Evolutionary conservation across 1,140 invertebrate genomes (phyloP).

Genomic region (Pomacea maculata): DNA sequence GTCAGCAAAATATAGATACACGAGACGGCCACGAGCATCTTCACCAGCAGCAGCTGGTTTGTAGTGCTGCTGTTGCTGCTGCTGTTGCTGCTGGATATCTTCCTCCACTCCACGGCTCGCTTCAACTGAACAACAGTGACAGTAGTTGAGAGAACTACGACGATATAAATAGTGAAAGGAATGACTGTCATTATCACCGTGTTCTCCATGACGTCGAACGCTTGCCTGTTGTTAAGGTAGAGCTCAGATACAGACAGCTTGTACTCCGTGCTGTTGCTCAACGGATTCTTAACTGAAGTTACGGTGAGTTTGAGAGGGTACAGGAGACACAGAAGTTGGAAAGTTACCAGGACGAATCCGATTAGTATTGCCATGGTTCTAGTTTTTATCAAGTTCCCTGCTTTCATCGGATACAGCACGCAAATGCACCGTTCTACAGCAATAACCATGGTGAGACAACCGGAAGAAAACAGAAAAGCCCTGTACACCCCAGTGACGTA

Average conservation of each 20-base stretch:
- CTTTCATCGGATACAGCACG: background rate
- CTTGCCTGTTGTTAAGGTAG: background rate
- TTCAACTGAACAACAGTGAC: background rate
- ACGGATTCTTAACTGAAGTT: background rate
- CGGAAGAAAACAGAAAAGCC: background rate
- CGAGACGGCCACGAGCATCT: slow-evolving; percentile 9
- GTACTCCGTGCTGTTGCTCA: background rate
- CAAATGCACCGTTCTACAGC: background rate
- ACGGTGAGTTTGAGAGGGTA: background rate
- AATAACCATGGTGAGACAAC: background rate
- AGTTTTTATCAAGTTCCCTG: background rate
- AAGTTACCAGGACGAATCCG: background rate
- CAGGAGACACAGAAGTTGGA: background rate
- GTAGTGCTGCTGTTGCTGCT: background rate
- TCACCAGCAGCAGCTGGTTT: slow-evolving; percentile 4
- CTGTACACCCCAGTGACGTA: background rate
- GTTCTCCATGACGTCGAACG: background rate
- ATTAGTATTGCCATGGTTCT: background rate
- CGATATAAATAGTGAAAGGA: background rate
- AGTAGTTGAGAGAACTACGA: background rate
- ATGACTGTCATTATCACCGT: background rate
- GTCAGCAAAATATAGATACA: background rate
- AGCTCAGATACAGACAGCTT: background rate
- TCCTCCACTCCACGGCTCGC: background rate
- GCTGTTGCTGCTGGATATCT: background rate